phyloP scores from a whole-genome alignment of 2,797 vertebrate species.

The Coregonus sp. region DNA sequence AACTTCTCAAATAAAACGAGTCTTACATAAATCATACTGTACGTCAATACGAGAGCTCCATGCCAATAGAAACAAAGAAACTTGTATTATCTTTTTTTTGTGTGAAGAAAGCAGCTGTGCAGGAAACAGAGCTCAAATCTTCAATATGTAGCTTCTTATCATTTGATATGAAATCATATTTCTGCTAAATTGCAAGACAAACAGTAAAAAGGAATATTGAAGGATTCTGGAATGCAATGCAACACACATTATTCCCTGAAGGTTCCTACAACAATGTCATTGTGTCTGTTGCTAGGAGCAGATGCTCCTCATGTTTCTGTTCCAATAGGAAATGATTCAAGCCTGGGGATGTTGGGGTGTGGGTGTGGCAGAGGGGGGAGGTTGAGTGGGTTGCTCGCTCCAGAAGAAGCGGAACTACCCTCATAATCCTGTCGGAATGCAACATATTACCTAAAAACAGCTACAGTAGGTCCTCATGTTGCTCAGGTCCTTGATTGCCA shows the following conservation, averaged over 20 bases:
- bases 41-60: neutral
- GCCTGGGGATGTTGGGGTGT: slow-evolving; percentile 52
- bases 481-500: slow-evolving; percentile 3
- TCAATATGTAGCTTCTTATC: slow-evolving; percentile 11
- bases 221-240: slow-evolving; percentile 61
- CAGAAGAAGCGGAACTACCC: slow-evolving; percentile 17
- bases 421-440: slow-evolving; percentile 6
- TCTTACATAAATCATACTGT: neutral
- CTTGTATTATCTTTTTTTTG: neutral
- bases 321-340: slow-evolving; percentile 59
- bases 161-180: slow-evolving; percentile 22
- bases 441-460: slow-evolving; percentile 1
- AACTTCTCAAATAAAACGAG: neutral
- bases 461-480: neutral
- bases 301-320: slow-evolving; percentile 44
- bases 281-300: slow-evolving; percentile 46
- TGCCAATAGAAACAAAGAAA: neutral
- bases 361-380: slow-evolving; percentile 56
- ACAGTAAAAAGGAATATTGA: slow-evolving; percentile 20
- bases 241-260: slow-evolving; percentile 17
- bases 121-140: slow-evolving; percentile 24
- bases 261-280: slow-evolving; percentile 36
- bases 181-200: slow-evolving; percentile 19
- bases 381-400: slow-evolving; percentile 2
- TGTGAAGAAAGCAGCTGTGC: slow-evolving; percentile 11